Conservation (phyloP, 2,113 vertebrate genomes). For the Lynx canadensis region DNA sequence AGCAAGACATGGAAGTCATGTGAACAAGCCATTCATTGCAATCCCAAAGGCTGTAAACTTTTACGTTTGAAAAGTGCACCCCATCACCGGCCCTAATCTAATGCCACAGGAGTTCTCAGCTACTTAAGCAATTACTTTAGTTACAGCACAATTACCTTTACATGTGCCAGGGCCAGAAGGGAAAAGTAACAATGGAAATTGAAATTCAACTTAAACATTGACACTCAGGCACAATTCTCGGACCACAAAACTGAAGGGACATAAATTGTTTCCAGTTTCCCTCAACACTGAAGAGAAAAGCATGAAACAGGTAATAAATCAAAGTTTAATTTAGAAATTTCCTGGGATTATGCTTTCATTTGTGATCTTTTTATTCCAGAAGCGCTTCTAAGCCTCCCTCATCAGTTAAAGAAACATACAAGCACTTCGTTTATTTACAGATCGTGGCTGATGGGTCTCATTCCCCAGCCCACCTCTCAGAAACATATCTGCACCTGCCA, state of each 20-base stretch:
- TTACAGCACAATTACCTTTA: neutral
- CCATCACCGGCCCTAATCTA: neutral
- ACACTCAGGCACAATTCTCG: neutral
- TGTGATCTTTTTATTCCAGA: neutral
- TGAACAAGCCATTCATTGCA: neutral
- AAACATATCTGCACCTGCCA: neutral
- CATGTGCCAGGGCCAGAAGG: neutral
- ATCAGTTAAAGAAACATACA: neutral
- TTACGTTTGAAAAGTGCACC: neutral
- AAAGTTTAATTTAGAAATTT: constrained; percentile 3
- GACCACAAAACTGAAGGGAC: neutral
- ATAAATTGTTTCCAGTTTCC: neutral
- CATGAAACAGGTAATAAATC: constrained; percentile 21
- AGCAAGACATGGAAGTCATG: neutral
- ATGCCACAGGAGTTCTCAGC: neutral
- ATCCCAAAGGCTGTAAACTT: neutral
- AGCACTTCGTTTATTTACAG: neutral
- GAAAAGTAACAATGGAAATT: neutral
- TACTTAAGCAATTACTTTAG: neutral
- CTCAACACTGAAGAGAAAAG: neutral
- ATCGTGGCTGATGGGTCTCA: rapidly evolving
- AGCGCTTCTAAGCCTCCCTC: neutral
- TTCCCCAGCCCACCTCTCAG: too few relatives aligned
- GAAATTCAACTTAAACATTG: neutral
- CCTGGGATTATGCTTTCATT: neutral